A percentile compares a stretch with the other conserved stretches of the same genome.
These are phyloP conservation scores for Calliopsis andreniformis DNA, from an alignment of 1,140 invertebrate genomes.

Conservation along the genomic window DNA sequence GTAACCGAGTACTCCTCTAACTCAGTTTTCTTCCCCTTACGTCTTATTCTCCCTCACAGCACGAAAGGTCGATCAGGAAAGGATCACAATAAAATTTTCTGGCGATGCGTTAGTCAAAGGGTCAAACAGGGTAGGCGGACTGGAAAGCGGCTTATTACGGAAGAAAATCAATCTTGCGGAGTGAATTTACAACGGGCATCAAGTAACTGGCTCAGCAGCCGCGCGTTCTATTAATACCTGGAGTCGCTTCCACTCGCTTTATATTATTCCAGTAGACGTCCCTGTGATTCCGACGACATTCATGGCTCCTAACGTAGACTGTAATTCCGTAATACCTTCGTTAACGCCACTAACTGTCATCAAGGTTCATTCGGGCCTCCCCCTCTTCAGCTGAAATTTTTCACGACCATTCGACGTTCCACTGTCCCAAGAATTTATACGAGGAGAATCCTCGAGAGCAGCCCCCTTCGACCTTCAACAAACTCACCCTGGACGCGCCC, in stretches of 20 bases:
- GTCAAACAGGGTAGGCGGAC: not conserved
- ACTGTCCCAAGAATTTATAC: constrained; percentile 49
- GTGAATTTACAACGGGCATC: constrained; percentile 23
- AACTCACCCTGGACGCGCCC: constrained; percentile 35
- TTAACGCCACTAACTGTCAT: constrained; percentile 44
- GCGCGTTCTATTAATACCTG: constrained; percentile 30
- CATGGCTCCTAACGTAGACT: constrained; percentile 24
- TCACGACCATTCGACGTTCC: constrained; percentile 29
- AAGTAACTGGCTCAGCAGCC: not conserved
- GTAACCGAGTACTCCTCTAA: too few species aligned
- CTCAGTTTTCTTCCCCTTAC: too few species aligned
- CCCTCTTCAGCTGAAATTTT: constrained; percentile 34
- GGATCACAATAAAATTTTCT: not conserved
- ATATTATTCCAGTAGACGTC: constrained; percentile 36
- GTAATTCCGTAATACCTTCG: constrained; percentile 48
- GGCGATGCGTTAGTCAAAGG: not conserved
- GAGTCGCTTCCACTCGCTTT: constrained; percentile 11
- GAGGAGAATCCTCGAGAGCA: not conserved
- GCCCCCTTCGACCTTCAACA: constrained; percentile 30
- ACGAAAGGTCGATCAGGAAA: too few species aligned
- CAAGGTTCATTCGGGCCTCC: constrained; percentile 27
- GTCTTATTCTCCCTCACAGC: too few species aligned
- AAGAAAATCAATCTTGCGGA: constrained; percentile 8
- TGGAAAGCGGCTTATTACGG: not conserved
- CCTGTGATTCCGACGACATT: constrained; percentile 30